A percentile compares a stretch with the other conserved stretches of the same genome.
Evolutionary conservation across 2,797 vertebrate genomes (phyloP).

Genomic region (Pelodytes ibericus): DNA sequence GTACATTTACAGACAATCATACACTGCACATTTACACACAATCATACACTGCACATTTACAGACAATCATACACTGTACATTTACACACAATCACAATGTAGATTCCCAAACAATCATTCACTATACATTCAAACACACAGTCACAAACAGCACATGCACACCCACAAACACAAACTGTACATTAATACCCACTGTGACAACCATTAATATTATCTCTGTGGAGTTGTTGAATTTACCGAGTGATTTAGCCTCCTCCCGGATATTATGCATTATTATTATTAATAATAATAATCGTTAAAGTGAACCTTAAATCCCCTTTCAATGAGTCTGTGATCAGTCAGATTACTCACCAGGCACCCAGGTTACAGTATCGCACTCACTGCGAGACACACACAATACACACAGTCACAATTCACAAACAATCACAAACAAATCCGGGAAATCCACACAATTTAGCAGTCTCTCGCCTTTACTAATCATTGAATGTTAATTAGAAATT

Average conservation of each 20-base stretch:
- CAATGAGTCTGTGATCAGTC: slow-evolving; percentile 17
- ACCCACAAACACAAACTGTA: not conserved
- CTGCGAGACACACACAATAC: slow-evolving; percentile 62
- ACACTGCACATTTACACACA: not conserved
- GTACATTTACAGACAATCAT: too few species aligned
- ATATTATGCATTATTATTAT: not conserved
- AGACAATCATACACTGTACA: not conserved
- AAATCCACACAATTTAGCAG: slow-evolving; percentile 66
- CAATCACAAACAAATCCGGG: slow-evolving; percentile 65
- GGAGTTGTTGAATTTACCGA: not conserved
- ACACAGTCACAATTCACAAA: slow-evolving; percentile 69
- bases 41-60: not conserved
- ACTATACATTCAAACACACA: not conserved
- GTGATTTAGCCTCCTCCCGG: slow-evolving; percentile 9
- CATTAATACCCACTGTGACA: not conserved
- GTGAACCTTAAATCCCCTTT: not conserved
- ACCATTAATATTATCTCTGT: not conserved
- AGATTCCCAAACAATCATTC: not conserved
- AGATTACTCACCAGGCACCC: slow-evolving; percentile 1
- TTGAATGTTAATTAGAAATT: slow-evolving; percentile 85
- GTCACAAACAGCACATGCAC: not conserved
- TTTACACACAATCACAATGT: not conserved
- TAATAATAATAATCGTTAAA: not conserved
- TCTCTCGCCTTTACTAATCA: slow-evolving; percentile 74
- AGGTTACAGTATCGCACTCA: slow-evolving; percentile 13